Percentiles rank a stretch among this genome's conserved stretches.
Conservation (phyloP, 2,888 invertebrate genomes). For the Synergus japonicus region DNA sequence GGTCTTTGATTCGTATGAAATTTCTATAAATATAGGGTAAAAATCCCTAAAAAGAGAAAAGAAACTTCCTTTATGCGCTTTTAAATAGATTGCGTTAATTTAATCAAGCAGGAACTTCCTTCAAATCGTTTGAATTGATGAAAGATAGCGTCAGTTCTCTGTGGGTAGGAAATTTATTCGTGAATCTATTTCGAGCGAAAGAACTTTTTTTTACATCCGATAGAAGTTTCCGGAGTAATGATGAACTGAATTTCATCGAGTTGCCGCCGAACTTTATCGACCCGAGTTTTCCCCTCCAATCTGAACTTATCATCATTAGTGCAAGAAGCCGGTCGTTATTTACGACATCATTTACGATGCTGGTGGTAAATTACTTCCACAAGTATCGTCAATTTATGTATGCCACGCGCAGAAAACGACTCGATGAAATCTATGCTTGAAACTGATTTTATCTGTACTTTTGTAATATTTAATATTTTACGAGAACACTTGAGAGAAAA, state of each 20-base stretch:
- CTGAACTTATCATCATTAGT: neutral
- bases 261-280: conserved; percentile 1
- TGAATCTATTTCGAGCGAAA: neutral
- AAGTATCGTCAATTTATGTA: neutral
- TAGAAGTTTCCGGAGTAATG: neutral
- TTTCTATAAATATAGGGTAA: no score
- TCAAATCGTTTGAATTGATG: neutral
- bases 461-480: neutral
- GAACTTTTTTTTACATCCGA: neutral
- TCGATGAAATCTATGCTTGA: neutral
- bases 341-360: neutral
- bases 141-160: neutral
- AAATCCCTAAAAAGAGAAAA: neutral
- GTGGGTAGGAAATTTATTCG: neutral
- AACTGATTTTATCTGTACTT: neutral
- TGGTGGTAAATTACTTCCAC: neutral
- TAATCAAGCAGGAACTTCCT: neutral
- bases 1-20: no score
- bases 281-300: neutral
- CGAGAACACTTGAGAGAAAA: neutral
- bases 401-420: neutral
- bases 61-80: neutral
- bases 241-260: neutral
- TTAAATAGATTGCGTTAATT: neutral
- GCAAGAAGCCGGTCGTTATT: neutral